phyloP scores from a whole-genome alignment of 2,113 vertebrate species.

The Uropsilus gracilis region DNA sequence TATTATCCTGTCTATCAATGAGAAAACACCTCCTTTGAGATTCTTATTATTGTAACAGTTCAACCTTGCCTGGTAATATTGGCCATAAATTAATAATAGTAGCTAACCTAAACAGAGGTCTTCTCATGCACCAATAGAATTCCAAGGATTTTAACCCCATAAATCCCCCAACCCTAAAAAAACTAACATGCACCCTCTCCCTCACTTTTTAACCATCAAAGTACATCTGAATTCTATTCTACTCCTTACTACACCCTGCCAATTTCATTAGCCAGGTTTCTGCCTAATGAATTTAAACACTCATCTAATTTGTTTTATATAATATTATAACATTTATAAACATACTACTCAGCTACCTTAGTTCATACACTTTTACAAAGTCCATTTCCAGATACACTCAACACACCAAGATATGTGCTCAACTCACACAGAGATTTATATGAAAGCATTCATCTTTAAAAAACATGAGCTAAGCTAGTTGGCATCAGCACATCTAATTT shows the following conservation, averaged over 20 bases:
- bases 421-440: conserved; percentile 34
- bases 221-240: neutral
- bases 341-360: conserved; percentile 28
- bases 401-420: neutral
- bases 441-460: conserved; percentile 52
- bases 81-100: neutral
- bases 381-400: conserved; percentile 42
- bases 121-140: neutral
- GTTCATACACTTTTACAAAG: conserved; percentile 25
- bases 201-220: neutral
- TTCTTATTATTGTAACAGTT: neutral
- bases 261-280: neutral
- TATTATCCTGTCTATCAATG: neutral
- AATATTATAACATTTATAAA: neutral
- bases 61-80: neutral
- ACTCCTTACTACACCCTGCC: neutral
- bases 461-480: conserved; percentile 52
- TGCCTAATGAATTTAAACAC: conserved; percentile 34
- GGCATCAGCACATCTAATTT: conserved; percentile 71
- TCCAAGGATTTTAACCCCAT: neutral
- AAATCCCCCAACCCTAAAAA: neutral
- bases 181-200: neutral
- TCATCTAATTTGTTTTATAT: conserved; percentile 36
- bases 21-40: neutral
- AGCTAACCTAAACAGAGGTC: neutral